Evolutionary conservation across 53 echinoderm and acorn worm genomes (phyloP), one percentile per base, ranked within the genome.

Genomic region (Holothuria scabra): DNA sequence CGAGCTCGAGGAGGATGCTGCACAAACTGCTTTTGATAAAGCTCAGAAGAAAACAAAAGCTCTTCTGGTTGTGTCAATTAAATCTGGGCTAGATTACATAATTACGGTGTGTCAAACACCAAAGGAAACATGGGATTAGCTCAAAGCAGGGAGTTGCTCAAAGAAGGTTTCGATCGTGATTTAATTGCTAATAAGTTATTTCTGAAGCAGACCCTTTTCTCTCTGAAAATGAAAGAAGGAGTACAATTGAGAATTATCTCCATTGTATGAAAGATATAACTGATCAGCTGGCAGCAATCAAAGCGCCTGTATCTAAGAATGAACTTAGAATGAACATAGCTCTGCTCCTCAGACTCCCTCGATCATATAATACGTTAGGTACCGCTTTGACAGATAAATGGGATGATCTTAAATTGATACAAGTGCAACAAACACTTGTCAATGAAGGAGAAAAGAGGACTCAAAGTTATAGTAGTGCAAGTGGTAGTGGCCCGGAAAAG

Each of bases 351-450:
- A 64, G 64, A 24, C 64, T 64, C 30, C 64, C 64, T 64, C 14
- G 64, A n/a, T 64, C 23, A 64, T 64, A 64, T 64, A 48, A 48
- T 48, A 64, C 64, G 64, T 64, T 64, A 26, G 64, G 23, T 24
- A 64, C 64, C 24, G 64, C 64, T 24, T 30, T 64, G 12, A 64
- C 64, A 24, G 64, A 24, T 24, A 64, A 64, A n/a, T 24, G 64
- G 30, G 64, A n/a, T 3, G 64, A 64, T 24, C 64, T 64, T 0
- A n/a, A 28, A 64, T 12, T 64, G 26, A 28, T 11, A 28, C 64
- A 64, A 26, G 30, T 64, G 7, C 64, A 64, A 28, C 30, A 30
- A 64, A 10, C 28, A n/a, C 30, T 64, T 10, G 1, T n/a, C 64
- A 26, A 64, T 14, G 64, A 64, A 0, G 30, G 13, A 26, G 28